Percentiles rank a stretch among this genome's conserved stretches.
Conservation (phyloP, 2,888 invertebrate species). For the Drosophila limbata region DNA sequence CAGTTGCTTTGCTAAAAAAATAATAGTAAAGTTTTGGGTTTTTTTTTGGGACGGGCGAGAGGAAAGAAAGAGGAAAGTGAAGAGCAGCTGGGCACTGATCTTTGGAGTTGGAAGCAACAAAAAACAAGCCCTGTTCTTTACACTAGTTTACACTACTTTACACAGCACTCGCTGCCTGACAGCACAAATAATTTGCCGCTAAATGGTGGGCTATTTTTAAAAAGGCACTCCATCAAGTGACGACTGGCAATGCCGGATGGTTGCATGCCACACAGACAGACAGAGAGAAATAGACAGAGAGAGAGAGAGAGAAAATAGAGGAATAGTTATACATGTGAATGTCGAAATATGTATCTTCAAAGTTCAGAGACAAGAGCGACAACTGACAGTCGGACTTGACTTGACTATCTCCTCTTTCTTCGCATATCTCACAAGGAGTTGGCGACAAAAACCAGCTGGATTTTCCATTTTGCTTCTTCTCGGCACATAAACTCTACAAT, state of each 20-base stretch:
- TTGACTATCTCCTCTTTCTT: slow-evolving; percentile 12
- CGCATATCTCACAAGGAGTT: slow-evolving; percentile 14
- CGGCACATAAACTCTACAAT: neutral
- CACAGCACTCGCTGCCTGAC: slow-evolving; percentile 60
- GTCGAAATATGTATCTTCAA: slow-evolving; percentile 6
- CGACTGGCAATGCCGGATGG: slow-evolving; percentile 44
- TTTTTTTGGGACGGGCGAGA: neutral
- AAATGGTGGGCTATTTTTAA: slow-evolving; percentile 63
- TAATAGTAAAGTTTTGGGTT: neutral
- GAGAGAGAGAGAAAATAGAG: neutral
- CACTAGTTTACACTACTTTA: slow-evolving; percentile 40
- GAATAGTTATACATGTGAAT: neutral
- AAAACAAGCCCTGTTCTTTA: slow-evolving; percentile 22
- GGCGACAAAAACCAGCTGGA: slow-evolving; percentile 31
- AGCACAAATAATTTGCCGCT: slow-evolving; percentile 64
- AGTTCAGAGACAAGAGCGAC: slow-evolving; percentile 16
- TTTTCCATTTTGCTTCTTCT: neutral
- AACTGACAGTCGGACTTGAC: slow-evolving; percentile 17
- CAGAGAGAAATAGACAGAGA: neutral
- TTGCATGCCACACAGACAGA: slow-evolving; percentile 42
- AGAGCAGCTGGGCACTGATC: neutral
- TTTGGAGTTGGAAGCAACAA: slow-evolving; percentile 1
- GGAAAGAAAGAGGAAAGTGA: neutral
- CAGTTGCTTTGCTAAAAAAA: neutral
- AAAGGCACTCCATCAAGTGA: slow-evolving; percentile 59